Conservation (phyloP, 2,113 vertebrate species). For the Nipponia nippon region DNA sequence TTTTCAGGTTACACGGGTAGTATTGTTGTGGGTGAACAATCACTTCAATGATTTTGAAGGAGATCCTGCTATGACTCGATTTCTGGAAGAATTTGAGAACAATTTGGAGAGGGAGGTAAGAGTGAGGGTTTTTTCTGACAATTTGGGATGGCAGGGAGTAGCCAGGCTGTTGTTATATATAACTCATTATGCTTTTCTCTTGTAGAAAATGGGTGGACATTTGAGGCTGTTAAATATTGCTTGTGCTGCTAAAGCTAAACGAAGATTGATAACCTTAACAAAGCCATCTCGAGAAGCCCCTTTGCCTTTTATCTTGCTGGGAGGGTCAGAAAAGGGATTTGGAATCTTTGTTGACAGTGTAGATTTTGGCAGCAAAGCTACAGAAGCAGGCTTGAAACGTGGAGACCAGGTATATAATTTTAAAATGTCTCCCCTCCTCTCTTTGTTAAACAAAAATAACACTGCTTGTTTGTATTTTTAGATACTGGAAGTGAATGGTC, state of each 20-base stretch:
- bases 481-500: constrained; percentile 98
- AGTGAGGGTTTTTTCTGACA: not conserved
- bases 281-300: constrained; percentile 93
- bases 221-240: constrained; percentile 97
- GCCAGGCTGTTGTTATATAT: not conserved
- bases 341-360: constrained; percentile 96
- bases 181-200: not conserved
- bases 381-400: constrained; percentile 92
- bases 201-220: constrained; percentile 97
- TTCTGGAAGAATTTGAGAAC: constrained; percentile 98
- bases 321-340: constrained; percentile 95
- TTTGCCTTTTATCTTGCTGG: constrained; percentile 91
- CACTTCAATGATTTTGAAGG: constrained; percentile 99
- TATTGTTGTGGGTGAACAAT: constrained; percentile 99
- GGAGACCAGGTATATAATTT: constrained; percentile 88
- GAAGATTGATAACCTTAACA: constrained; percentile 91
- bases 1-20: constrained; percentile 97
- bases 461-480: constrained; percentile 52
- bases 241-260: constrained; percentile 96
- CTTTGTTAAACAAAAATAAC: not conserved
- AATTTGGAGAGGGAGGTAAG: constrained; percentile 97
- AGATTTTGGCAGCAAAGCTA: constrained; percentile 91
- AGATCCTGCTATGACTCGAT: constrained; percentile 93
- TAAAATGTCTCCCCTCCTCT: not conserved
- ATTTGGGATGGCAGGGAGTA: not conserved